These are phyloP conservation scores for Eupithecia dodoneata DNA, from an alignment of 2,888 invertebrate species.

Conservation along the genomic window DNA sequence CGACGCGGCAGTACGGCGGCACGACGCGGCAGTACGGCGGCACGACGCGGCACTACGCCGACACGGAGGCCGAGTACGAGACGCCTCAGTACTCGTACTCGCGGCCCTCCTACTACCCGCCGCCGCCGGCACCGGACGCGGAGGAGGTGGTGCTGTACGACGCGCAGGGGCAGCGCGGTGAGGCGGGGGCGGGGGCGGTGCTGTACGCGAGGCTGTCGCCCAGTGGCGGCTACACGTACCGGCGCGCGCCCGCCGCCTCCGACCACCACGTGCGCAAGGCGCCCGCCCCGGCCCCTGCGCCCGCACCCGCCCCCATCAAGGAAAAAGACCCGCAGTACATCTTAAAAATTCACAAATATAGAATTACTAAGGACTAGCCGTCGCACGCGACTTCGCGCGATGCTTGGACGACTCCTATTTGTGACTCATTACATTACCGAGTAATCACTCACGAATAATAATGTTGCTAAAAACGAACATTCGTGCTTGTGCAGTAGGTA, in stretches of 20 bases:
- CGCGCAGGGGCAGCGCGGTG: slow-evolving; percentile 44
- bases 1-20: neutral
- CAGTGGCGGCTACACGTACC: slow-evolving; percentile 69
- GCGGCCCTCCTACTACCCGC: neutral
- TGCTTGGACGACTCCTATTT: neutral
- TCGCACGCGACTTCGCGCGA: neutral
- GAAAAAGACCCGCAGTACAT: slow-evolving; percentile 58
- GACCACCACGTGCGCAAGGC: neutral
- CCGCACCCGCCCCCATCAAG: slow-evolving; percentile 33
- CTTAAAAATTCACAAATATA: slow-evolving; percentile 71
- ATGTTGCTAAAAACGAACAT: neutral
- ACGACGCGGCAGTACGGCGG: neutral
- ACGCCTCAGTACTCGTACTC: slow-evolving; percentile 27
- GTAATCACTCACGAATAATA: neutral
- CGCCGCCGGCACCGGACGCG: slow-evolving; percentile 10
- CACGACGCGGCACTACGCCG: neutral
- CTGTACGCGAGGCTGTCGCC: slow-evolving; percentile 70
- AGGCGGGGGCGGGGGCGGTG: slow-evolving; percentile 50
- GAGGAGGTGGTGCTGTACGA: slow-evolving; percentile 27
- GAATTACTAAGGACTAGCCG: slow-evolving; percentile 54
- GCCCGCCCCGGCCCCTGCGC: slow-evolving; percentile 20
- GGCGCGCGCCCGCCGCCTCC: slow-evolving; percentile 48
- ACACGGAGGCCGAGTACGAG: neutral
- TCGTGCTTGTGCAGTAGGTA: neutral
- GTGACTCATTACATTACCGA: neutral